Evolutionary conservation across 2,797 vertebrate species (phyloP), one percentile per base, ranked within the genome.

Genomic region (Podargus strigoides): DNA sequence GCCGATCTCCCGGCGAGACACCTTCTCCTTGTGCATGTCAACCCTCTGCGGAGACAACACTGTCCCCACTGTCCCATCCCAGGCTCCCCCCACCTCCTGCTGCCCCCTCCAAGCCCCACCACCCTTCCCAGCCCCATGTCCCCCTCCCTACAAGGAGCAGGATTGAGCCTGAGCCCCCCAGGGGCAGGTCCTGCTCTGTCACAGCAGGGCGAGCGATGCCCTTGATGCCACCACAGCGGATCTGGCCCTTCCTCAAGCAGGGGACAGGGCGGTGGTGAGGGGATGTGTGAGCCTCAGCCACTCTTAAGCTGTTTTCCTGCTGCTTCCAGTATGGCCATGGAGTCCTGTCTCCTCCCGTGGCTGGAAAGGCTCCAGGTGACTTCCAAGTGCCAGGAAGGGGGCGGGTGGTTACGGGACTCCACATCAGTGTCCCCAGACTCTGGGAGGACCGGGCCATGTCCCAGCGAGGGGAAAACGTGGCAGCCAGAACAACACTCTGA

Each of bases 1-100:
- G 3, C 98, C 98, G 0, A 99, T 99, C 97, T 98, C 98, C 92
- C 97, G 97, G 37, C 99, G 98, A 17, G 98, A 96, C 36, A 99
- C 98, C 59, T 98, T 99, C 95, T 99, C 99, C 68, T 97, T 96
- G 92, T 99, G 98, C 89, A 99, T 97, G 17, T 97, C 98, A 59
- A 98, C 98, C 59, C 97, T 97, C 99, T 99, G 96, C 6, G 3
- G 59, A 28, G 90, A 82, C 1, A 13, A 30, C 39, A 14, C 2
- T 0, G 47, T 42, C 42, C 24, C 44, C 42, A 14, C 1, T 0
- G 6, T 1, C n/a, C 68, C 56, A 4, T 4, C 30, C 74, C 17
- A 1, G 30, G 10, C 13, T n/a, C 39, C 60, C 26, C 42, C 24
- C 74, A 1, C 3, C 41, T 9, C 23, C 66, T 9, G 55, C 60